Evolutionary conservation across 2,113 vertebrate genomes (phyloP), one percentile per base, ranked within the genome.

Genomic region (Halcyon malimbica): DNA sequence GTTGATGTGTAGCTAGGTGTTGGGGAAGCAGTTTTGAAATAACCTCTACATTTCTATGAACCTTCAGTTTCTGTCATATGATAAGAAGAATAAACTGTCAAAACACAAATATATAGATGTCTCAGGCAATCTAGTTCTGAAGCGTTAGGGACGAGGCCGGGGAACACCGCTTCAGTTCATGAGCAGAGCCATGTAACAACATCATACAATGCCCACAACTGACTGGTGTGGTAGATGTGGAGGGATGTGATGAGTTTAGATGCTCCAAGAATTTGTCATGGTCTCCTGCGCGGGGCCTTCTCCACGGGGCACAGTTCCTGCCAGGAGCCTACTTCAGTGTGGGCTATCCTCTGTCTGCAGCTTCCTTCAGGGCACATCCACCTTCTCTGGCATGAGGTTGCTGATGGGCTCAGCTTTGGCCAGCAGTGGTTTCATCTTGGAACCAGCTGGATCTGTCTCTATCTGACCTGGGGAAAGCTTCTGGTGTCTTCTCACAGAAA

Each of bases 101-200:
- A 48, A 90, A n/a, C 2, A 44, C 14, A 71, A 70, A 71, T 15
- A 76, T 80, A 54, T 62, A 39, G 21, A 9, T 42, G 29, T 57
- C 35, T 67, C 23, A 11, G 28, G 16, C 14, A 29, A 51, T 13
- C 31, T 51, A 35, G 3, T 50, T 80, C 48, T 50, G 37, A 82
- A 76, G 11, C 11, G 11, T 44, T 67, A 51, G 9, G 8, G 46
- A 44, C 1, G 1, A 5, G 12, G 10, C 0, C 1, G 28, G 7
- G 41, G 10, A 91, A 8, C 28, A 53, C 33, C 41, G 28, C 14
- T 63, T 12, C 35, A 17, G 5, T 33, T 29, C 53, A 23, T 8
- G n/a, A 60, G 65, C 31, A 78, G 39, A 54, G n/a, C 19, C 35
- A n/a, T 44, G 16, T 13, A 39, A n/a, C 35, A n/a, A 3, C 9